Conservation (phyloP, 2,113 vertebrate genomes). For the Colaptes auratus region DNA sequence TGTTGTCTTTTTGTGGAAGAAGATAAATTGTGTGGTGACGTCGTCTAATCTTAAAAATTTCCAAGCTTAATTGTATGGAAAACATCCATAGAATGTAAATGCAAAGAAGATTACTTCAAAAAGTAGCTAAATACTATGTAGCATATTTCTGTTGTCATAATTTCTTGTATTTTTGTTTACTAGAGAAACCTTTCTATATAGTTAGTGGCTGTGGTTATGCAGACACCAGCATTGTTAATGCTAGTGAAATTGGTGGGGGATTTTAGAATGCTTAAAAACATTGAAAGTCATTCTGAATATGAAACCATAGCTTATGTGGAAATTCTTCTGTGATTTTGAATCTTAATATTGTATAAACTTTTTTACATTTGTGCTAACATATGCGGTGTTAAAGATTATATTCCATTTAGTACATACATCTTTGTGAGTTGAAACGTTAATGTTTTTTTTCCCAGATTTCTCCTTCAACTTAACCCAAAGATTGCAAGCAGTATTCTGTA, state of each 20-base stretch:
- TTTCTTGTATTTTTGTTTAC: not conserved
- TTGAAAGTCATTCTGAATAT: not conserved
- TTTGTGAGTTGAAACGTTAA: not conserved
- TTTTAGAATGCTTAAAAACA: not conserved
- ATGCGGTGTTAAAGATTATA: not conserved
- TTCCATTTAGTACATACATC: not conserved
- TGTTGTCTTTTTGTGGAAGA: not conserved
- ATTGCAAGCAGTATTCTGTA: not conserved
- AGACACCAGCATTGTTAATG: not conserved
- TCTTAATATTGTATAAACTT: not conserved
- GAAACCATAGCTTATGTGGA: not conserved
- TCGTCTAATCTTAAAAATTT: not conserved
- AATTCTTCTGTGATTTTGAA: not conserved
- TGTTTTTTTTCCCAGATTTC: not conserved
- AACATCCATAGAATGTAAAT: not conserved
- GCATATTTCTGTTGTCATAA: not conserved
- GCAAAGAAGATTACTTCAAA: not conserved
- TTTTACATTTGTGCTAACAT: not conserved
- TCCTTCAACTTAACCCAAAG: not conserved
- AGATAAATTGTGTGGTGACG: not conserved
- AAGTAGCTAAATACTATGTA: not conserved
- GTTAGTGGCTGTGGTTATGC: not conserved
- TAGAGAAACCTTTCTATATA: not conserved
- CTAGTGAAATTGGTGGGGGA: not conserved
- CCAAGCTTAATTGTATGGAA: not conserved